These are phyloP conservation scores for Columba livia DNA, from an alignment of 2,113 vertebrate genomes.

Conservation along the genomic window DNA sequence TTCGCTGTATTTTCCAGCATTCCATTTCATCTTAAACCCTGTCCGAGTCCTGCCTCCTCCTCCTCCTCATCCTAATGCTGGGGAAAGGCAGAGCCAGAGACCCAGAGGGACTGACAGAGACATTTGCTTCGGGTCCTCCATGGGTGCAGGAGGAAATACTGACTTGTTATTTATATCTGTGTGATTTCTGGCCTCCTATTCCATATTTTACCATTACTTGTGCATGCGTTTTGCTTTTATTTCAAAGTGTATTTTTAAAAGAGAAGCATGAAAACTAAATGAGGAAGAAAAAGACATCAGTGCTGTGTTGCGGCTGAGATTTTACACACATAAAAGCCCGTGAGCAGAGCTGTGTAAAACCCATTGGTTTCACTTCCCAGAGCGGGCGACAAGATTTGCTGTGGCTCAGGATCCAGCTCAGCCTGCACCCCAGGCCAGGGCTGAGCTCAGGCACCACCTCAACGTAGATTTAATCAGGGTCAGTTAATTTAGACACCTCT, in stretches of 20 bases:
- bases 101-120: not conserved
- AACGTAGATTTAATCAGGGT: not conserved
- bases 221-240: not conserved
- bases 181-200: not conserved
- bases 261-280: not conserved
- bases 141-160: not conserved
- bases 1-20: not conserved
- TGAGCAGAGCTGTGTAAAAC: not conserved
- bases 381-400: not conserved
- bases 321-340: conserved; percentile 22
- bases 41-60: not conserved
- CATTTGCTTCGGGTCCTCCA: not conserved
- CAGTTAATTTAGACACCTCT: not conserved
- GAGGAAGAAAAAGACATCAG: conserved; percentile 20
- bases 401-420: not conserved
- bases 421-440: not conserved
- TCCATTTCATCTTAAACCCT: not conserved
- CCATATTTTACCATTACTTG: not conserved
- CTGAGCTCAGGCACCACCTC: not conserved
- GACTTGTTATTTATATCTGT: fast-evolving
- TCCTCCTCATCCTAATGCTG: not conserved
- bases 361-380: conserved; percentile 45
- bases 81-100: not conserved
- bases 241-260: not conserved
- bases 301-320: not conserved